phyloP scores from a whole-genome alignment of 2,797 vertebrate species.

The Gymnocypris eckloni region DNA sequence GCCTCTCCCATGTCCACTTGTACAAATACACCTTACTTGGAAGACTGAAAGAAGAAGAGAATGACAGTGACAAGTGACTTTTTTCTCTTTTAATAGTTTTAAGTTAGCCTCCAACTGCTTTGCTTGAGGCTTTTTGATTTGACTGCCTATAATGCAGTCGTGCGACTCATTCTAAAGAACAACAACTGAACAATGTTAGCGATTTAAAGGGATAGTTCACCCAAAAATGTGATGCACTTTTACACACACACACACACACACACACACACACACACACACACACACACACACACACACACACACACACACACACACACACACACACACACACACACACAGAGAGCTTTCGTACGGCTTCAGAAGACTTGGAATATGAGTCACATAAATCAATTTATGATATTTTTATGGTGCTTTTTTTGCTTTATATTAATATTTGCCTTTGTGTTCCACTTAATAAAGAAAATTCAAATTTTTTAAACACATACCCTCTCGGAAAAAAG shows the following conservation, averaged over 20 bases:
- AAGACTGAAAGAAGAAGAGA: conserved; percentile 57
- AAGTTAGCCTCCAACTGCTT: conserved; percentile 49
- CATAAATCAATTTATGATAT: background rate
- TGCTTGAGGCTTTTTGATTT: conserved; percentile 27
- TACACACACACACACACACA: background rate
- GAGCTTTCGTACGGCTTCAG: background rate
- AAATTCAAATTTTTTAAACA: background rate
- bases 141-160: background rate
- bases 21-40: conserved; percentile 76
- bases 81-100: conserved; percentile 52
- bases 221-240: background rate
- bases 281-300: background rate
- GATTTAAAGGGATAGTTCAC: conserved; percentile 1
- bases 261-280: too few species aligned
- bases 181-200: background rate
- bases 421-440: background rate
- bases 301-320: too few species aligned
- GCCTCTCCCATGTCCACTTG: conserved; percentile 71
- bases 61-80: conserved; percentile 44
- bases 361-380: background rate
- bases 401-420: background rate
- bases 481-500: background rate
- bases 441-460: background rate
- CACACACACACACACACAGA: too few species aligned
- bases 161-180: background rate